Base-by-base conservation (phyloP, 2,888 invertebrate genomes). In the Ptycholaimellus sp. region DNA sequence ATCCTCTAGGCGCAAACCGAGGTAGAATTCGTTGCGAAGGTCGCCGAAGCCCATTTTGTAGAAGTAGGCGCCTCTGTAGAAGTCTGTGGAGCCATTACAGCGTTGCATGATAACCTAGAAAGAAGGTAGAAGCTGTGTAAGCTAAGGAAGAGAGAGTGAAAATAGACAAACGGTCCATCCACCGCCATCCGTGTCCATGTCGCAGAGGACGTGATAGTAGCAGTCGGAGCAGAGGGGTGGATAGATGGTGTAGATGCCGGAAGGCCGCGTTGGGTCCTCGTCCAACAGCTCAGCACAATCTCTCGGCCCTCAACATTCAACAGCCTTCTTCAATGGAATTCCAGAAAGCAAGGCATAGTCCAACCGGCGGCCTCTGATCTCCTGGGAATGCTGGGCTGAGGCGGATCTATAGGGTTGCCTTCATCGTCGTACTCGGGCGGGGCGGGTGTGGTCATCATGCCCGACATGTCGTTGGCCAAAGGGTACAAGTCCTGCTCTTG, bases 121-220 rank as follows among this genome's bases (percentile, higher is more conserved):
- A 13, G n/a, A n/a, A n/a, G n/a, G n/a, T n/a, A n/a, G n/a, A n/a
- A n/a, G n/a, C n/a, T n/a, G n/a, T n/a, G n/a, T n/a, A n/a, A n/a
- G n/a, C n/a, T n/a, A n/a, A n/a, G n/a, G n/a, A n/a, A n/a, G n/a
- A 6, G 30, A 30, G 11, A 14, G 11, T n/a, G 11, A 14, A 13
- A 5, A 30, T 6, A 30, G 19, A 33, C 33, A 13, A 13, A 30
- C 82, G 62, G 80, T 82, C 82, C 82, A 82, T 38, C 82, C 82
- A 39, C 82, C 82, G 52, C 81, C 81, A 25, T 78, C 73, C 13
- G 76, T 66, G 56, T 76, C 76, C 59, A 82, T 81, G 54, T 82
- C 81, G 59, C 82, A 82, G 61, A 69, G 81, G 16, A 81, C 81
- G 29, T 36, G 67, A 67, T 80, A 82, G 80, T 81, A 81, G 62